Evolutionary conservation across 2,888 invertebrate genomes (phyloP), one percentile per base, ranked within the genome.

Genomic region (Drosophila heteroneura): DNA sequence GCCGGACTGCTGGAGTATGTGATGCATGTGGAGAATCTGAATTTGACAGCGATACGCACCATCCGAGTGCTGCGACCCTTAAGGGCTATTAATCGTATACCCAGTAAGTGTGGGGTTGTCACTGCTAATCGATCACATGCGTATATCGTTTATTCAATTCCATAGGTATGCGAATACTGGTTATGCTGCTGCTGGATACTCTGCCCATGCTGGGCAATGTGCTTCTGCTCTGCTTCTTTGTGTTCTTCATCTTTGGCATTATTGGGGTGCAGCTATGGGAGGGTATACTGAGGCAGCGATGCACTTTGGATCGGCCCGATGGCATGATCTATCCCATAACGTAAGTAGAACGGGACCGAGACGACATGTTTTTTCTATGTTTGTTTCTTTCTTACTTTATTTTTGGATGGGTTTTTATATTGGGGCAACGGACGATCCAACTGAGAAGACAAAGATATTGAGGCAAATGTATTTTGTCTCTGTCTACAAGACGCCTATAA

Each of bases 201-300:
- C 95, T 99, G 82, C 99, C 99, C 19, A 99, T 99, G 99, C 94
- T 99, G 91, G 99, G 99, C 81, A 99, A 99, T 94, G 99, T 99
- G 61, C 95, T 99, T 82, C 95, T 99, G 82, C 95, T 99, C 79
- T 99, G 99, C 94, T 99, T 99, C 95, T 99, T 99, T 95, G 99
- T 99, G 73, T 99, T 99, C 96, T 99, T 99, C 95, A 99, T 99
- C 93, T 99, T 99, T 93, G 99, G 99, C 83, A 99, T 99, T 92
- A 97, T 99, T 87, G 99, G 99, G 28, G 99, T 99, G 49, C 99
- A 99, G 94, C 95, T 99, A 61, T 99, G 99, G 99, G 98, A 99
- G 93, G 99, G 99, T 57, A 97, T 99, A 76, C 95, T 99, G 64
- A 95, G 99, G 81, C 99, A 99, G 93, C 96, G 99, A 70, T 99